Percentiles rank a stretch among this genome's conserved stretches.
phyloP scores from a whole-genome alignment of 2,888 invertebrate genomes.

The Acleris cristana region DNA sequence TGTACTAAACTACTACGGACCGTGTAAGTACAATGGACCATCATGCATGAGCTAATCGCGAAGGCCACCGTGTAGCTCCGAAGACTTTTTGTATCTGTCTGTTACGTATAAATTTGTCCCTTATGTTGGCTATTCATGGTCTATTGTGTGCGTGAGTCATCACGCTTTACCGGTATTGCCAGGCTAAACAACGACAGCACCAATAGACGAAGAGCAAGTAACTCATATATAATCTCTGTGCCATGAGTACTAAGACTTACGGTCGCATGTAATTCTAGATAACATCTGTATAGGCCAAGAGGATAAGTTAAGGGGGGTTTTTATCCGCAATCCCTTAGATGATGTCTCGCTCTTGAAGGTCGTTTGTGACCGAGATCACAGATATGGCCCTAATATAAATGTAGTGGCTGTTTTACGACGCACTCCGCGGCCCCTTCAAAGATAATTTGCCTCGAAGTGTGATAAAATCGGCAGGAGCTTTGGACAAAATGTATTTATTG shows the following conservation, averaged over 20 bases:
- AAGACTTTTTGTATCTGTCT: neutral
- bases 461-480: slow-evolving; percentile 67
- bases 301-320: slow-evolving; percentile 45
- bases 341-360: slow-evolving; percentile 53
- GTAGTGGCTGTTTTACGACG: slow-evolving; percentile 68
- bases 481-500: slow-evolving; percentile 44
- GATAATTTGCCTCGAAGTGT: slow-evolving; percentile 71
- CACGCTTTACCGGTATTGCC: too few relatives aligned
- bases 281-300: slow-evolving; percentile 53
- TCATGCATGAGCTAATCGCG: neutral
- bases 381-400: slow-evolving; percentile 71
- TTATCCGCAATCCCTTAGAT: slow-evolving; percentile 43
- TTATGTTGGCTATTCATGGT: too few relatives aligned
- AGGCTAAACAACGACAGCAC: too few relatives aligned
- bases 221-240: too few relatives aligned
- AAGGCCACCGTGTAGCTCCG: neutral
- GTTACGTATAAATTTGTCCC: too few relatives aligned
- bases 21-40: neutral
- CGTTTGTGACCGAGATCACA: slow-evolving; percentile 69
- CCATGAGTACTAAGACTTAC: neutral
- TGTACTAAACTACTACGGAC: neutral
- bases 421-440: slow-evolving; percentile 57
- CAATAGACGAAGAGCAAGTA: too few relatives aligned
- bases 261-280: slow-evolving; percentile 49
- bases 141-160: too few relatives aligned